A percentile compares a stretch with the other conserved stretches of the same genome.
Evolutionary conservation across 2,797 vertebrate genomes (phyloP).

Genomic region (Pangasius krempfi): DNA sequence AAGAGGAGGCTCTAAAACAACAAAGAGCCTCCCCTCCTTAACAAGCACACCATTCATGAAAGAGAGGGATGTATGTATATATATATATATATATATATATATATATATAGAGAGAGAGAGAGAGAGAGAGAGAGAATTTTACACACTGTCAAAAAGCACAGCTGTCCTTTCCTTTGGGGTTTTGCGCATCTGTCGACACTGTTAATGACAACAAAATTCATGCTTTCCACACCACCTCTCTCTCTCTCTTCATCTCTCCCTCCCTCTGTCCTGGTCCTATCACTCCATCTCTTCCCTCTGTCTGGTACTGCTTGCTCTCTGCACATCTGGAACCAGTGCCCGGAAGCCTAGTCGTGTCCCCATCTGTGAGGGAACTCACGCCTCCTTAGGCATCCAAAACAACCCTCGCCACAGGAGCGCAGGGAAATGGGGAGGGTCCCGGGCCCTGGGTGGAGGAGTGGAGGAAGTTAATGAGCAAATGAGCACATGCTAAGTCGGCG

Average conservation of each 20-base stretch:
- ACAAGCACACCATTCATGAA: constrained; percentile 36
- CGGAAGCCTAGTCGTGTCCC: constrained; percentile 73
- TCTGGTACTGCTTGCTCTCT: constrained; percentile 68
- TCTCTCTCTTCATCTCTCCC: background rate
- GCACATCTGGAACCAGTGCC: constrained; percentile 75
- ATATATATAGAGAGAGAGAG: constrained; percentile 67
- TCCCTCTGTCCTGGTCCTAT: background rate
- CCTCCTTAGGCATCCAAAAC: constrained; percentile 19
- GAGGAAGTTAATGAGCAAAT: constrained; percentile 38
- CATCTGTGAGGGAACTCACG: constrained; percentile 77
- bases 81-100: too few species aligned
- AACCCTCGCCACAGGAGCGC: constrained; percentile 28
- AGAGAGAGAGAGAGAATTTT: constrained; percentile 57
- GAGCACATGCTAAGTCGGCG: constrained; percentile 42
- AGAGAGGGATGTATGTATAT: background rate
- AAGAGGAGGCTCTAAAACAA: constrained; percentile 56
- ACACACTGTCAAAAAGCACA: constrained; percentile 56
- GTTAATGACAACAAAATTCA: constrained; percentile 57
- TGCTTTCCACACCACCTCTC: constrained; percentile 22
- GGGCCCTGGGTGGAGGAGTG: background rate
- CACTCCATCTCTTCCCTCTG: background rate
- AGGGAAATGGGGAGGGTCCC: constrained; percentile 5
- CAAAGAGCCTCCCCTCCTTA: constrained; percentile 47
- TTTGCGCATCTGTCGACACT: constrained; percentile 54
- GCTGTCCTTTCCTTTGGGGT: constrained; percentile 55